Percentiles rank a stretch among this genome's conserved stretches.
Evolutionary conservation across 1,140 invertebrate species (phyloP).

Genomic region (Pollicipes pollicipes): DNA sequence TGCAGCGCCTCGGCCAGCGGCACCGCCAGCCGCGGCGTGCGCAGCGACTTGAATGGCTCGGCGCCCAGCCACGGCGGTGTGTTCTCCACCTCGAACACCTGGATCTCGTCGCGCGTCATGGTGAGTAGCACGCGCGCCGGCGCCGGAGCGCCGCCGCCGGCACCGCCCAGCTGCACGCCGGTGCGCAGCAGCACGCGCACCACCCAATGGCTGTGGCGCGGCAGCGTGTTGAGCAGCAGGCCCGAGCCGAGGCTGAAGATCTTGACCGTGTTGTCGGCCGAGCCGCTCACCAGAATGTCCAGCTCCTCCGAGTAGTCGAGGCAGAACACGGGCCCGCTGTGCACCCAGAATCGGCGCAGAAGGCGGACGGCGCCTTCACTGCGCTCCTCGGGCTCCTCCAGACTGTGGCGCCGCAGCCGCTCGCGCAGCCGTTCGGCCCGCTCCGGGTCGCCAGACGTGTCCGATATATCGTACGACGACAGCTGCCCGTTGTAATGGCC

Average conservation of each 20-base stretch:
- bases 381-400: not conserved
- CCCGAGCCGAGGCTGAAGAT: constrained; percentile 29
- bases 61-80: not conserved
- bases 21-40: not conserved
- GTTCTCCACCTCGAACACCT: constrained; percentile 2
- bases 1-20: not conserved
- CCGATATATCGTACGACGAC: constrained; percentile 8
- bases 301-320: constrained; percentile 29
- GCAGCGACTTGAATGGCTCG: not conserved
- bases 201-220: constrained; percentile 24
- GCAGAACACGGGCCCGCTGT: constrained; percentile 28
- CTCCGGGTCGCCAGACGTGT: not conserved
- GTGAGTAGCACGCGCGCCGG: not conserved
- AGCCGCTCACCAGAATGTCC: constrained; percentile 27
- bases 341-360: constrained; percentile 25
- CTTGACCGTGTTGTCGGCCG: constrained; percentile 29
- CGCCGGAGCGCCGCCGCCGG: too few species aligned
- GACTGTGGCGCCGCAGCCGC: not conserved
- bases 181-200: constrained; percentile 17
- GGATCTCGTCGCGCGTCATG: not conserved
- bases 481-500: constrained; percentile 20
- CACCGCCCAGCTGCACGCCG: not conserved
- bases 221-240: constrained; percentile 25
- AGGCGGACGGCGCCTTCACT: constrained; percentile 5
- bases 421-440: not conserved